Conservation (phyloP, 2,797 vertebrate genomes). For the Hydrocynus forskahlii region DNA sequence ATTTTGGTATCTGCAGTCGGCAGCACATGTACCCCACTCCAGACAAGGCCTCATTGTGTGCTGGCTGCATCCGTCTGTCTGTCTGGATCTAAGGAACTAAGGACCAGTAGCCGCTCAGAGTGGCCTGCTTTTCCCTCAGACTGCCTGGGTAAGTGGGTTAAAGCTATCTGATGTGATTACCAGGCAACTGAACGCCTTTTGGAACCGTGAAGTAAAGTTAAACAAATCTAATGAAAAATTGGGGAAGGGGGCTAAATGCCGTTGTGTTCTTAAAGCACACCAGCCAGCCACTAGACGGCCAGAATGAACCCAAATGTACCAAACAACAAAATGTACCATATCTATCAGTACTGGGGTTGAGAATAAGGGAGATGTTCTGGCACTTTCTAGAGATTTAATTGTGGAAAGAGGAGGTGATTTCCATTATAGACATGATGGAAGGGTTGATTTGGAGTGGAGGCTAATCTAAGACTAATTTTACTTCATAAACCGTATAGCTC, state of each 20-base stretch:
- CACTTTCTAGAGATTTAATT: too few species aligned
- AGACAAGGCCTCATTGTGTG: constrained; percentile 75
- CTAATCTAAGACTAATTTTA: not conserved
- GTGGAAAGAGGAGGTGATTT: too few species aligned
- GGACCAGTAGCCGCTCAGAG: constrained; percentile 16
- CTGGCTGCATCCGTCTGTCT: constrained; percentile 56
- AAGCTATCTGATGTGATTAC: constrained; percentile 31
- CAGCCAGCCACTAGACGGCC: not conserved
- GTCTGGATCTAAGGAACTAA: constrained; percentile 38
- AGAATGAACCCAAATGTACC: too few species aligned
- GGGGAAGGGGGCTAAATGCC: not conserved
- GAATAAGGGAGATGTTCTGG: too few species aligned
- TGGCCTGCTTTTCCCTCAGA: constrained; percentile 1
- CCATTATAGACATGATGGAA: too few species aligned
- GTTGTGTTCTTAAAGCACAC: too few species aligned
- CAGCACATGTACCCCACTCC: constrained; percentile 71
- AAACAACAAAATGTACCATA: too few species aligned
- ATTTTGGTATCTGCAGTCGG: constrained; percentile 77
- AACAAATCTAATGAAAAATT: not conserved
- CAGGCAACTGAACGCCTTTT: not conserved
- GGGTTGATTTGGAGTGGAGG: too few species aligned
- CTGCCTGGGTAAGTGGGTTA: constrained; percentile 25
- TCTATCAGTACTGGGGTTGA: too few species aligned
- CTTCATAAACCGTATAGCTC: not conserved
- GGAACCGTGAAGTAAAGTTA: not conserved